Base-by-base conservation (phyloP, 2,113 vertebrate genomes). In the Scytalopus superciliaris region DNA sequence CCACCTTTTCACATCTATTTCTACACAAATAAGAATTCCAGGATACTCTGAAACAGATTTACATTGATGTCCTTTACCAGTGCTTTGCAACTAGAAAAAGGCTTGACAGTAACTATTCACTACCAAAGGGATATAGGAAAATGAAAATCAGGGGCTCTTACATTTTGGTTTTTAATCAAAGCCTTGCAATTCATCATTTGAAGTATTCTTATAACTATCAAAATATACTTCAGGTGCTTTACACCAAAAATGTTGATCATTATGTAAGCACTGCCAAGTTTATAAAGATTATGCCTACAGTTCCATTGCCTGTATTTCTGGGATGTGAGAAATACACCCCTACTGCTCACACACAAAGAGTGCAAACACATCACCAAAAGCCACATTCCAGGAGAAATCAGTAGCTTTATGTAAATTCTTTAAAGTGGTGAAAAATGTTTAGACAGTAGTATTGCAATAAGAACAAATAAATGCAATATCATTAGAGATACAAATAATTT, bases 81-180 rank as follows among this genome's bases (percentile, higher is more conserved):
- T 11, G 27, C 37, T 39, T 72, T 84, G 37, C 44, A 90, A 81
- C 22, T 14, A 70, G 37, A 76, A 75, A 72, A 77, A 63, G 22
- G 31, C 23, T 89, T 49, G 19, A 63, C 86, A 80, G 55, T 55
- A 76, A 31, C 27, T 60, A 30, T 52, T 91, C 10, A 0, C 35
- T 78, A 27, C 23, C 40, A 37, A 84, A 60, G 10, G 17, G 33
- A 68, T 70, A 35, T 12, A 6, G 14, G 73, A 63, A 85, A 84
- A 78, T 56, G 4, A 72, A 88, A 81, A 84, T 81, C 76, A 72
- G 83, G 31, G 31, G 4, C 59, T 94, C 47, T 93, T 84, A 56
- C 21, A 8, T 81, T 93, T 84, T 92, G 25, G 19, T 67, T 94
- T 90, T 91, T 73, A 87, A 94, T 94, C 64, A 94, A 92, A 94